phyloP scores from a whole-genome alignment of 2,797 vertebrate species.

The Eulemur rubriventer region DNA sequence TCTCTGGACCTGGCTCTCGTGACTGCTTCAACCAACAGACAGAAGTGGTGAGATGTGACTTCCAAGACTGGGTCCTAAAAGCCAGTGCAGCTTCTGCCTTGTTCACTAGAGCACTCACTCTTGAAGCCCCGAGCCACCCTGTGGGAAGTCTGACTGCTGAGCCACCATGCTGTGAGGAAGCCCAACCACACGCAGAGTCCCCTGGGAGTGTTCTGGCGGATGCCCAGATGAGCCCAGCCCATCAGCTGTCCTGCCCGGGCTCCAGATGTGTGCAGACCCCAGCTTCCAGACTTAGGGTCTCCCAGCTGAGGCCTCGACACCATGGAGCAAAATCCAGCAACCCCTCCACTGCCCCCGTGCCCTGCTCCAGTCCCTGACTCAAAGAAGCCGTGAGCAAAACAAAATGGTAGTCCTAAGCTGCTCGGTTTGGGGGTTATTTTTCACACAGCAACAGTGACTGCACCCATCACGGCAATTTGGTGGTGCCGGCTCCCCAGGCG shows the following conservation, averaged over 20 bases:
- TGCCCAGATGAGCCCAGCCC: background rate
- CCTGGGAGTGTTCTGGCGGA: background rate
- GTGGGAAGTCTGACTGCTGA: background rate
- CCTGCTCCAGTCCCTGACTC: background rate
- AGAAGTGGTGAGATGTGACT: background rate
- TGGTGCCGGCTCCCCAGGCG: background rate
- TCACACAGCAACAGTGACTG: background rate
- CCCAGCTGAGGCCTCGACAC: background rate
- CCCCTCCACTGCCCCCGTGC: too few relatives aligned
- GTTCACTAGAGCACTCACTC: background rate
- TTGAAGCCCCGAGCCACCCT: background rate
- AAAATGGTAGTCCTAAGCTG: background rate
- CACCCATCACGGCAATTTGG: accelerated
- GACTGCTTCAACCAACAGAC: background rate
- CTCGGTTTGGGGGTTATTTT: background rate
- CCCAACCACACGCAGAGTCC: background rate
- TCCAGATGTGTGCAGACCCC: background rate
- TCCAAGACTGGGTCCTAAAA: background rate
- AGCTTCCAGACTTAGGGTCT: background rate
- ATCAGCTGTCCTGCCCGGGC: background rate
- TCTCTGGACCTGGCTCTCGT: background rate
- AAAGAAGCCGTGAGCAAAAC: background rate
- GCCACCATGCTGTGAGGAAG: background rate
- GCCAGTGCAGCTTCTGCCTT: background rate
- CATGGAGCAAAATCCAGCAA: background rate